Percentiles rank a stretch among this genome's conserved stretches.
phyloP scores from a whole-genome alignment of 2,113 vertebrate genomes.

The Tachuris rubrigastra region DNA sequence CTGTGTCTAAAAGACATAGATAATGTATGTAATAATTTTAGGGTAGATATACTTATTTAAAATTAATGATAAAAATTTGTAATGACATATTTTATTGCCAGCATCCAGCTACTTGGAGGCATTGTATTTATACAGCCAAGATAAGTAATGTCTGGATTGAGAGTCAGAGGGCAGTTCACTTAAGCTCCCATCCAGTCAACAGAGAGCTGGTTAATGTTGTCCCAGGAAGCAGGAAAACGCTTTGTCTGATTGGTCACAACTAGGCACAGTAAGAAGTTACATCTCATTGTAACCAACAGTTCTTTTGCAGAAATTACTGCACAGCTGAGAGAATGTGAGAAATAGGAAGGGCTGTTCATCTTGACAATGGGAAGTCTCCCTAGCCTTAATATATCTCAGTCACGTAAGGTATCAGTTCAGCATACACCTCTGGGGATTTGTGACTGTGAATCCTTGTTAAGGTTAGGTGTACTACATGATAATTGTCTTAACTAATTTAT shows the following conservation, averaged over 20 bases:
- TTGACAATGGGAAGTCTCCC: not conserved
- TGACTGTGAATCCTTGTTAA: not conserved
- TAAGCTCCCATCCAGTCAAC: not conserved
- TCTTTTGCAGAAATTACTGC: not conserved
- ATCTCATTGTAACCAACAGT: not conserved
- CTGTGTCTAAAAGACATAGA: not conserved
- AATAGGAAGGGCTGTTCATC: not conserved
- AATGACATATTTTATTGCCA: not conserved
- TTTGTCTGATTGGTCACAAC: not conserved
- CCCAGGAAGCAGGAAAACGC: not conserved
- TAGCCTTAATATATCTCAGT: not conserved
- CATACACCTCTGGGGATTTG: not conserved
- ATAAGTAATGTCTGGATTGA: not conserved
- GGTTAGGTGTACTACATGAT: not conserved
- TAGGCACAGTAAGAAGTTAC: not conserved
- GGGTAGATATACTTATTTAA: not conserved
- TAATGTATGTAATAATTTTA: not conserved
- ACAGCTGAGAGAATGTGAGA: not conserved
- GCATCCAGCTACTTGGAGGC: not conserved
- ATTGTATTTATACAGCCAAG: not conserved
- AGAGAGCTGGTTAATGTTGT: not conserved
- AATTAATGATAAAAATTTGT: not conserved
- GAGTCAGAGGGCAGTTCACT: not conserved
- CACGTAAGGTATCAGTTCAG: not conserved
- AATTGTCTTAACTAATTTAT: not conserved